Conservation (phyloP, 2,888 invertebrate species). For the Xanthia icteritia region DNA sequence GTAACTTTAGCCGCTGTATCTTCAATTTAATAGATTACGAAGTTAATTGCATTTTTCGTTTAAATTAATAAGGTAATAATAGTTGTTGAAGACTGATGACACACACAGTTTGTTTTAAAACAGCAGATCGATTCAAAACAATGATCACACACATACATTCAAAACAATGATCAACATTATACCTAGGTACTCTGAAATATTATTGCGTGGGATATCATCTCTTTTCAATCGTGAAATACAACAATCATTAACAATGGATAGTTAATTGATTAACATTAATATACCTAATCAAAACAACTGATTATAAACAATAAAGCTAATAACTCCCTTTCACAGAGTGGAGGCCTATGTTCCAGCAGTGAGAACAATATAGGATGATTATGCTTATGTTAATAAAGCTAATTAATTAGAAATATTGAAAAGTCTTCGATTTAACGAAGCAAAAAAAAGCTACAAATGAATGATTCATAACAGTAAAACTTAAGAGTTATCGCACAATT, state of each 20-base stretch:
- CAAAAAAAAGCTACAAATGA: conserved; percentile 28
- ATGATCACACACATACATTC: not conserved
- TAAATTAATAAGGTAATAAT: conserved; percentile 73
- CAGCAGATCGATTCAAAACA: conserved; percentile 23
- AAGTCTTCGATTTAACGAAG: conserved; percentile 18
- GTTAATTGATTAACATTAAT: conserved; percentile 48
- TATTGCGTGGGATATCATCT: conserved; percentile 21
- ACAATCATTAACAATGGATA: conserved; percentile 48
- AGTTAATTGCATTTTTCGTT: conserved; percentile 77
- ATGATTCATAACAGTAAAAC: conserved; percentile 36
- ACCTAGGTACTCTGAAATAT: conserved; percentile 17
- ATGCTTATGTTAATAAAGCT: conserved; percentile 5
- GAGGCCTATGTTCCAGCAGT: too few species aligned
- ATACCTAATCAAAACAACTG: conserved; percentile 9
- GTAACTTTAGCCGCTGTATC: conserved; percentile 59
- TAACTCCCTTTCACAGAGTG: too few species aligned
- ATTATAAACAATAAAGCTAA: conserved; percentile 23
- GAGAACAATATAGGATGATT: too few species aligned
- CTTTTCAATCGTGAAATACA: conserved; percentile 33
- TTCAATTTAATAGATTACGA: conserved; percentile 70
- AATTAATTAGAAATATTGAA: conserved; percentile 2
- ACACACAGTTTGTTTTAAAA: conserved; percentile 34
- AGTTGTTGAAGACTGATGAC: conserved; percentile 21
- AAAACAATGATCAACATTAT: conserved; percentile 28
- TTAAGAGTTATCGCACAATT: conserved; percentile 17